These are phyloP conservation scores for Bergia puertoricense DNA, from an alignment of 92 coral and sea anemone genomes.

Conservation along the genomic window DNA sequence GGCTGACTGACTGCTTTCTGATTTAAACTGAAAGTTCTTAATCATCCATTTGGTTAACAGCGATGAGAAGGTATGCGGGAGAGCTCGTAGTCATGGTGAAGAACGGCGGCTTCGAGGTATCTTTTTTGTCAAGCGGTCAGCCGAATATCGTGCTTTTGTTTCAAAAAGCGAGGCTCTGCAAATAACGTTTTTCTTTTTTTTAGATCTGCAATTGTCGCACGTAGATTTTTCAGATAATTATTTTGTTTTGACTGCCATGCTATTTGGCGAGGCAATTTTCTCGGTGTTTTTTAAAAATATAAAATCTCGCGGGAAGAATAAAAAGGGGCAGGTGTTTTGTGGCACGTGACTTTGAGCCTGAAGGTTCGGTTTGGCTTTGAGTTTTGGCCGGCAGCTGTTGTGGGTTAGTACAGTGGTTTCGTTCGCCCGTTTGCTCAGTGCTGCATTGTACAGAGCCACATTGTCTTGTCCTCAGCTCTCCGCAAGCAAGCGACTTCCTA, in stretches of 20 bases:
- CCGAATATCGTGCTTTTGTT: not conserved
- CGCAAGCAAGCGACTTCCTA: conserved; percentile 15
- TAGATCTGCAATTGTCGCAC: not conserved
- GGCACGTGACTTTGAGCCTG: conserved; percentile 12
- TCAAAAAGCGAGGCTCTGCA: not conserved
- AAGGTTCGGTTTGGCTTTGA: not conserved
- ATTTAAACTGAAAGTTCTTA: not conserved
- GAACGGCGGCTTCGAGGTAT: not conserved
- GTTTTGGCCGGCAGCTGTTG: conserved; percentile 5
- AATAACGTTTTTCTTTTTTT: not conserved
- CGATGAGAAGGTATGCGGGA: too few relatives aligned
- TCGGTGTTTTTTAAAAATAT: not conserved
- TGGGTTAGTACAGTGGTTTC: not conserved
- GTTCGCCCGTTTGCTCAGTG: not conserved
- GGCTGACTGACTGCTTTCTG: not conserved
- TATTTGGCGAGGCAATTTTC: not conserved
- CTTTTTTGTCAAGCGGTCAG: not conserved
- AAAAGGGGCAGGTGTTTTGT: conserved; percentile 17
- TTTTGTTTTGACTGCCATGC: conserved; percentile 37
- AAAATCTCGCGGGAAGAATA: conserved; percentile 26
- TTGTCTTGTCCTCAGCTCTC: conserved; percentile 4
- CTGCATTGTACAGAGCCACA: conserved; percentile 15
- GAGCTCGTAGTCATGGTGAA: not conserved
- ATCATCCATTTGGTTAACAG: not conserved
- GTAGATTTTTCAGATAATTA: conserved; percentile 8